phyloP scores from a whole-genome alignment of 1,140 invertebrate genomes.

The Calosoma granatense region DNA sequence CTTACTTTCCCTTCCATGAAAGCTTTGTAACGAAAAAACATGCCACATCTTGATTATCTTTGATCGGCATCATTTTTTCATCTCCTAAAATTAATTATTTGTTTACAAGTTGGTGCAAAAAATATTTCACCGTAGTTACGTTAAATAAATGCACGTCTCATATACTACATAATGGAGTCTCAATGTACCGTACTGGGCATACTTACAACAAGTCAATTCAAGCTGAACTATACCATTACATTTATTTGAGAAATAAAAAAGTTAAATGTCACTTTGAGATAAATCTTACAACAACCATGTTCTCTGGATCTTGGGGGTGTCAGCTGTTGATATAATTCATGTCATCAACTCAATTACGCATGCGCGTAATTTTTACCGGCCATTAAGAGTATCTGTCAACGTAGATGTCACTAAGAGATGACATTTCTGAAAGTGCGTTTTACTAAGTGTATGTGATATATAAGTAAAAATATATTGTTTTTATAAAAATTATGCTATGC shows the following conservation, averaged over 20 bases:
- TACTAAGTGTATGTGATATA: no score
- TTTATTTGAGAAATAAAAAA: background rate
- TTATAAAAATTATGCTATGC: no score
- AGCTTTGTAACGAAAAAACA: constrained; percentile 95
- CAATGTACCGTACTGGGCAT: no score
- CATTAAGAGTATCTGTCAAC: background rate
- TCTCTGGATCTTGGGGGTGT: background rate
- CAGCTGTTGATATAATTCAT: constrained; percentile 7
- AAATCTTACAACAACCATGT: background rate
- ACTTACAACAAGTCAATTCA: no score
- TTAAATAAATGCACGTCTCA: no score
- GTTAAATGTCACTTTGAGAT: constrained; percentile 3
- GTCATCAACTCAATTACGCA: background rate
- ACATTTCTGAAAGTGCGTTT: no score
- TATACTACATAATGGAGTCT: no score
- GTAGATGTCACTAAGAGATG: background rate
- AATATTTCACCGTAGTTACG: background rate
- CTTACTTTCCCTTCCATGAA: constrained; percentile 93
- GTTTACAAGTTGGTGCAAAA: background rate
- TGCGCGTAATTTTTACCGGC: background rate
- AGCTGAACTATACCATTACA: no score
- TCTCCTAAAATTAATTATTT: background rate
- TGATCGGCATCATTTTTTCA: constrained; percentile 67
- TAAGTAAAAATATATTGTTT: no score
- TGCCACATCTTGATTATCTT: constrained; percentile 83